Evolutionary conservation across 2,797 vertebrate genomes (phyloP).

Genomic region (Oreochromis mossambicus): DNA sequence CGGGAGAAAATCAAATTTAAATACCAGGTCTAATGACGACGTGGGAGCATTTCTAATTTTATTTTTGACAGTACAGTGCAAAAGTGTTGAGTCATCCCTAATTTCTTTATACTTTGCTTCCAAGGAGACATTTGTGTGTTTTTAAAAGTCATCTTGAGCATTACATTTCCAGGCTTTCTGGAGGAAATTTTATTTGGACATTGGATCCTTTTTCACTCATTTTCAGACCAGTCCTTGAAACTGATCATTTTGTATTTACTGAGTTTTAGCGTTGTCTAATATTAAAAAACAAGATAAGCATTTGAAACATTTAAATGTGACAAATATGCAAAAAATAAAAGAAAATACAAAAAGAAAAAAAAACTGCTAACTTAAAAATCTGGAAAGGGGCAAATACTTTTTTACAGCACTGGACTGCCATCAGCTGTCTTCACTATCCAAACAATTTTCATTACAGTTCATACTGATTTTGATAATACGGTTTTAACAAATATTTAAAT

Average conservation of each 20-base stretch:
- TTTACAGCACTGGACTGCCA: not conserved
- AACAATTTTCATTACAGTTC: not conserved
- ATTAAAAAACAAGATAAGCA: not conserved
- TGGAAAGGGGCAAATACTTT: not conserved
- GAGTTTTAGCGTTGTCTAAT: not conserved
- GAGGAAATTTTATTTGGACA: not conserved
- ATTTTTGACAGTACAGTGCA: not conserved
- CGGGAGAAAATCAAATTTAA: not conserved
- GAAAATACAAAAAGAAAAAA: not conserved
- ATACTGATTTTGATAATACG: not conserved
- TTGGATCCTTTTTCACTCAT: not conserved
- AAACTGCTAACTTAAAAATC: not conserved
- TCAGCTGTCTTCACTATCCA: not conserved
- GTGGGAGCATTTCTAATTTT: not conserved
- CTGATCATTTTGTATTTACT: not conserved
- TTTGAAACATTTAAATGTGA: not conserved
- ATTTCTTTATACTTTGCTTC: not conserved
- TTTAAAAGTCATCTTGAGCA: not conserved
- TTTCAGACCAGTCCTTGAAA: not conserved
- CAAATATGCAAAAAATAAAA: not conserved
- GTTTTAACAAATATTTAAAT: not conserved
- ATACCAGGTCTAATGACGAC: not conserved
- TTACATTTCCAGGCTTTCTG: not conserved
- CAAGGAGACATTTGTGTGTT: not conserved
- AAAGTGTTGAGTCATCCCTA: not conserved